Base-by-base conservation (phyloP, 2,888 invertebrate genomes). In the Sepioteuthis lessoniana region DNA sequence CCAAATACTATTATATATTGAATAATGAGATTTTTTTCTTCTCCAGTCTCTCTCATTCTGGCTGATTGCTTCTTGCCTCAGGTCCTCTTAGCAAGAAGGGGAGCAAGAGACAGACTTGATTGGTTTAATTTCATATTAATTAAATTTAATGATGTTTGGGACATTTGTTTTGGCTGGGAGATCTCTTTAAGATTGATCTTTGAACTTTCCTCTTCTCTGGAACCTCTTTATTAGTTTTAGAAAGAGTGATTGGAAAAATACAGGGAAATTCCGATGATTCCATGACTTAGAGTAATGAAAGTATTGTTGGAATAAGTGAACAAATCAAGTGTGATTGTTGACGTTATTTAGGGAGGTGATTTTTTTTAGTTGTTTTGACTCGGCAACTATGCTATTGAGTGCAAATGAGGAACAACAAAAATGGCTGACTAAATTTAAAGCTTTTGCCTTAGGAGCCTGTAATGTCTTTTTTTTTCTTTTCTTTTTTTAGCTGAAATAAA, bases 111-210 rank as follows among this genome's bases (percentile, higher is more conserved):
- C n/a, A 16, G 76, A 3, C 13, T 0, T 76, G 76, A 35, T 76
- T 35, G 35, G 76, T 76, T 42, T 76, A 60, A 60, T 31, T 60
- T 60, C 60, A 25, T 25, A 2, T 60, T 60, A 60, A 60, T 60
- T 60, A 76, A 76, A 76, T n/a, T 76, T 76, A 76, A n/a, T 76
- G 76, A 76, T 76, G n/a, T 76, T 76, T 76, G 76, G 76, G n/a
- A 13, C 76, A 16, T 76, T 76, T 76, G 76, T 19, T 76, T 76
- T 76, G 76, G 76, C n/a, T 35, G 76, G 76, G n/a, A 76, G n/a
- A 76, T 31, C 76, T 76, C 35, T 0, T 28, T 25, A 35, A n/a
- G 76, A n/a, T 76, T 76, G 76, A 76, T 76, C 76, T 76, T 76
- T 76, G 76, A 76, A 76, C 76, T 76, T 35, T n/a, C n/a, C 3